Percentiles rank a stretch among this genome's conserved stretches.
Conservation (phyloP, 1,140 invertebrate species). For the Pseudoatta argentina region DNA sequence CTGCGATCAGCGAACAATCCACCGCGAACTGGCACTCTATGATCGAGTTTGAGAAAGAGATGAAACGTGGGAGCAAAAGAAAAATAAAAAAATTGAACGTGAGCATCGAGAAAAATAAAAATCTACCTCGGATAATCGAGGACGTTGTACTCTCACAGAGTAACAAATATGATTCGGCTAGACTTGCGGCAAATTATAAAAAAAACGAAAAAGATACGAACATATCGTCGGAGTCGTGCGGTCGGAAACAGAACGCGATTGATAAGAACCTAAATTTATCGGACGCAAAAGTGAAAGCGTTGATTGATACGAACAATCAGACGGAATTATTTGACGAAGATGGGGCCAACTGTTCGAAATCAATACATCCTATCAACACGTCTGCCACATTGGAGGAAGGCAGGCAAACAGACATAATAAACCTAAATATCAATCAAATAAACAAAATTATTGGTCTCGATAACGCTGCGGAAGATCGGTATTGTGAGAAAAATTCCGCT, state of each 20-base stretch:
- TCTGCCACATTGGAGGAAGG: slow-evolving; percentile 20
- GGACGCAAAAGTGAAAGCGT: background rate
- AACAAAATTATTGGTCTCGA: slow-evolving; percentile 34
- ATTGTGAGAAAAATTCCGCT: background rate
- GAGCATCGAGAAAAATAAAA: slow-evolving; percentile 45
- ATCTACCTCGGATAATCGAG: background rate
- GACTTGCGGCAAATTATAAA: too few relatives aligned
- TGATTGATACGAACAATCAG: background rate
- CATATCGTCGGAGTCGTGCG: background rate
- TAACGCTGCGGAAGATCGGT: background rate
- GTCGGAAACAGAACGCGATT: background rate
- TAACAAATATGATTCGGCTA: background rate
- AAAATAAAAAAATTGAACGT: slow-evolving; percentile 73
- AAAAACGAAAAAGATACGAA: background rate
- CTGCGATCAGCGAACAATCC: background rate
- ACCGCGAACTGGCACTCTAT: slow-evolving; percentile 66
- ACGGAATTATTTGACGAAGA: background rate
- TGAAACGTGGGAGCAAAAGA: slow-evolving; percentile 64
- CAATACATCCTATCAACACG: background rate
- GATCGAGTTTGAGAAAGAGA: slow-evolving; percentile 74
- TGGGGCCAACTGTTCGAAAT: background rate
- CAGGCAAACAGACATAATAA: background rate
- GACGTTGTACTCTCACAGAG: background rate
- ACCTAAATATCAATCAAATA: slow-evolving; percentile 32
- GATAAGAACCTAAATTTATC: slow-evolving; percentile 7